These are phyloP conservation scores for Crambe crambe DNA, from an alignment of 37 sponge, comb jelly and placozoan species.

Conservation along the genomic window DNA sequence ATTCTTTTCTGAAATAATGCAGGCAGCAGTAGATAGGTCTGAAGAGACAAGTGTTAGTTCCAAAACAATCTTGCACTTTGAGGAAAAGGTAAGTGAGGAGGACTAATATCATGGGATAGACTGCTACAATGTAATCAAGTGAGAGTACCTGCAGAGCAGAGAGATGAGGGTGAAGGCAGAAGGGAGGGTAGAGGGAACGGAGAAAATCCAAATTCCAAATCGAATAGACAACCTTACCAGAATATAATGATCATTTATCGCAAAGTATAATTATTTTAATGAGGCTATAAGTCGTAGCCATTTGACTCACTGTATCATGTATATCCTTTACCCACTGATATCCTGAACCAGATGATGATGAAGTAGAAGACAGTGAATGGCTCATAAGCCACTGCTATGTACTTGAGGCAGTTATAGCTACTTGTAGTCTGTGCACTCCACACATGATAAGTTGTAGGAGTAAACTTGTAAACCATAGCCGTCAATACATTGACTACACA, in stretches of 20 bases:
- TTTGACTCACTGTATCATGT: constrained; percentile 9
- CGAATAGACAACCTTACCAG: no score
- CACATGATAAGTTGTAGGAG: constrained; percentile 29
- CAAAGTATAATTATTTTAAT: background rate
- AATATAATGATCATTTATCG: background rate
- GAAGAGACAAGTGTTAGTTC: no score
- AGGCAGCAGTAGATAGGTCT: no score
- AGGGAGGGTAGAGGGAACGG: no score
- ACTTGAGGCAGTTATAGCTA: constrained; percentile 26
- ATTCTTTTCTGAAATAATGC: no score
- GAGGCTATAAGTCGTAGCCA: background rate
- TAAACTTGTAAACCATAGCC: constrained; percentile 39
- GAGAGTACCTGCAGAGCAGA: no score
- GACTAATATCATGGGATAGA: no score
- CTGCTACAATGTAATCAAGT: no score
- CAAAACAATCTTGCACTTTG: no score
- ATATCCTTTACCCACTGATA: constrained; percentile 3
- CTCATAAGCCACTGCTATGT: constrained; percentile 25
- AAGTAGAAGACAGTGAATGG: constrained; percentile 58
- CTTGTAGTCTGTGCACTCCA: constrained; percentile 8
- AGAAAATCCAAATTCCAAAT: no score
- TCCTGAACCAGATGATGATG: constrained; percentile 48
- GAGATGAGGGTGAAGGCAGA: no score
- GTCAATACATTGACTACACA: constrained; percentile 42
- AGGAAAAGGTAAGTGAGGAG: no score